Percentiles rank a stretch among this genome's conserved stretches.
phyloP scores from a whole-genome alignment of 2,797 vertebrate species.

The Coendou prehensilis region DNA sequence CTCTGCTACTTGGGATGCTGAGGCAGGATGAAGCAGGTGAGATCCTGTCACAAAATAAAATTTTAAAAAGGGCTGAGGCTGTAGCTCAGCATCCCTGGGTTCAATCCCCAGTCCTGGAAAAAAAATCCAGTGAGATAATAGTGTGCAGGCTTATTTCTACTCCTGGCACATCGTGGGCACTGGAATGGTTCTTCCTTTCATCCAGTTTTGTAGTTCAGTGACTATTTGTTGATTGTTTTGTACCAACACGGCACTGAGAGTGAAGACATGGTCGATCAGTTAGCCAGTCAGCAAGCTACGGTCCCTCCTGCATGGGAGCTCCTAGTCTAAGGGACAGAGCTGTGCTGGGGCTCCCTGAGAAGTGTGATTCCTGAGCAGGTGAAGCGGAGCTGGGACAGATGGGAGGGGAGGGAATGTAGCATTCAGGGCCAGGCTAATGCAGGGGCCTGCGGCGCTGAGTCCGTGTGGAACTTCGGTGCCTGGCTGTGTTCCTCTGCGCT shows the following conservation, averaged over 20 bases:
- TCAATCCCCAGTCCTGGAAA: background rate
- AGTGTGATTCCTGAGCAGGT: background rate
- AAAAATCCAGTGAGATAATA: background rate
- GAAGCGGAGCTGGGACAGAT: background rate
- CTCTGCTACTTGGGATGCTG: background rate
- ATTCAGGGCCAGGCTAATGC: no score
- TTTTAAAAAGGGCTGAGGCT: background rate
- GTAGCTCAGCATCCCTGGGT: background rate
- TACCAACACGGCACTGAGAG: background rate
- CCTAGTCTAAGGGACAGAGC: background rate
- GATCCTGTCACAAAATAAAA: background rate
- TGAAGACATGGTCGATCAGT: background rate
- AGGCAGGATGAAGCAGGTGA: background rate
- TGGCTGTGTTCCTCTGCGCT: no score
- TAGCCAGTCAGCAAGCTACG: background rate
- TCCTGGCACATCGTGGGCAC: background rate
- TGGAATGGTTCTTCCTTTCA: background rate
- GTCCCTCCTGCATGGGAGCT: background rate
- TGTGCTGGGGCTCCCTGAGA: background rate
- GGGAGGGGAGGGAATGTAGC: background rate
- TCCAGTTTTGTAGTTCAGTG: constrained; percentile 13
- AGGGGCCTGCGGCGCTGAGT: no score
- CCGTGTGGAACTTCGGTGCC: no score
- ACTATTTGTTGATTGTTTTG: background rate
- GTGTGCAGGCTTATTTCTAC: background rate